phyloP scores from a whole-genome alignment of 2,797 vertebrate species.

The Lateolabrax maculatus region DNA sequence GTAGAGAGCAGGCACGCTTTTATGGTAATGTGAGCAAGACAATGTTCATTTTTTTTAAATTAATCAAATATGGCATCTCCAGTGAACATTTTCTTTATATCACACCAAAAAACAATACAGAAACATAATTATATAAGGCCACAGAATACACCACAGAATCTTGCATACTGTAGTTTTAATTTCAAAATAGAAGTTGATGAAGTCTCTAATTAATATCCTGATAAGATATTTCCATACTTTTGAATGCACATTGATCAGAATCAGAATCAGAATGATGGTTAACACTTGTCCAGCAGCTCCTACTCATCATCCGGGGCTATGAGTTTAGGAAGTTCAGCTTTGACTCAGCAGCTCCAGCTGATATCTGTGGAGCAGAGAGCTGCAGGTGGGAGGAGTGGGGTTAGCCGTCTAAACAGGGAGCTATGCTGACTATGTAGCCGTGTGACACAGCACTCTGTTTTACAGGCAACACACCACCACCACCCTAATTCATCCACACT shows the following conservation, averaged over 20 bases:
- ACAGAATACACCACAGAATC: background rate
- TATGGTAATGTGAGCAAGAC: background rate
- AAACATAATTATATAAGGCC: background rate
- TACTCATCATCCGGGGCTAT: conserved; percentile 4
- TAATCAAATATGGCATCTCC: background rate
- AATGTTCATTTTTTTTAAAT: background rate
- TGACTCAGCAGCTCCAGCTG: conserved; percentile 69
- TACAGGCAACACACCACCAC: conserved; percentile 17
- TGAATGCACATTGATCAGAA: too few species aligned
- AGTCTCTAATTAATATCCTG: background rate
- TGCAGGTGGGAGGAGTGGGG: conserved; percentile 27
- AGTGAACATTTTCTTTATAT: background rate
- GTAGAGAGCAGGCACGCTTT: background rate
- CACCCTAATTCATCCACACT: conserved; percentile 14
- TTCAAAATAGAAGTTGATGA: background rate
- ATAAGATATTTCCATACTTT: background rate
- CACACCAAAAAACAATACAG: background rate
- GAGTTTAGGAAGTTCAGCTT: conserved; percentile 48
- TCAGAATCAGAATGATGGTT: too few species aligned
- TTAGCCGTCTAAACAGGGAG: conserved; percentile 66
- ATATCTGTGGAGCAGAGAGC: conserved; percentile 29
- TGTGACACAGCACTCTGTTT: conserved; percentile 80
- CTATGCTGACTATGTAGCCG: conserved; percentile 70
- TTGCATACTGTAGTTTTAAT: background rate
- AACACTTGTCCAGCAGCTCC: conserved; percentile 8